Conservation (phyloP, 2,888 invertebrate species). For the Spisula solida region DNA sequence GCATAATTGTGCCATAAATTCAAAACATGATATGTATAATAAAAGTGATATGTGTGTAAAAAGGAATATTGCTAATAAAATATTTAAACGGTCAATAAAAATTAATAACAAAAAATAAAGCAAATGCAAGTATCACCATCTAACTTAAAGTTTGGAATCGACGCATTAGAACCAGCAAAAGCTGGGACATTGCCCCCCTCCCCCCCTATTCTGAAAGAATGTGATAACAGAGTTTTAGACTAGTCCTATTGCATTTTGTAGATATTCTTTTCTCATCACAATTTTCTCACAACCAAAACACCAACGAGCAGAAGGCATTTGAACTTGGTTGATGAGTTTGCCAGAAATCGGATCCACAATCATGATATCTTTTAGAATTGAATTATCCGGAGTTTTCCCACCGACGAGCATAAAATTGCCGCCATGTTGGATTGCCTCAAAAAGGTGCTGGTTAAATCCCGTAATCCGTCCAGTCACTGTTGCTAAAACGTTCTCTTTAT, state of each 20-base stretch:
- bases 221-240: slow-evolving; percentile 35
- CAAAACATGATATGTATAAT: no score
- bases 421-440: slow-evolving; percentile 79
- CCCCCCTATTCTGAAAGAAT: neutral
- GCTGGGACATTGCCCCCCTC: neutral
- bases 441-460: slow-evolving; percentile 77
- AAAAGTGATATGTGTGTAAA: no score
- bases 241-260: slow-evolving; percentile 72
- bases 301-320: slow-evolving; percentile 77
- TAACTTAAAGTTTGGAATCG: neutral
- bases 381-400: slow-evolving; percentile 80
- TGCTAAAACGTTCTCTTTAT: slow-evolving; percentile 63
- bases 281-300: slow-evolving; percentile 75
- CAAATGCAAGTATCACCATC: neutral
- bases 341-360: slow-evolving; percentile 58
- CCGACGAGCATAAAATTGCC: slow-evolving; percentile 77
- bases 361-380: slow-evolving; percentile 70
- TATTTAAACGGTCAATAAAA: no score
- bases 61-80: no score
- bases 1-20: no score
- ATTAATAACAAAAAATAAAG: no score
- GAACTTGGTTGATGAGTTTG: slow-evolving; percentile 55
- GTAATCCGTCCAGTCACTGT: slow-evolving; percentile 69
- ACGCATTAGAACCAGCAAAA: neutral
- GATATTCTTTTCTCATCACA: slow-evolving; percentile 68